Evolutionary conservation across 2,113 vertebrate genomes (phyloP).

Genomic region (Willisornis vidua): DNA sequence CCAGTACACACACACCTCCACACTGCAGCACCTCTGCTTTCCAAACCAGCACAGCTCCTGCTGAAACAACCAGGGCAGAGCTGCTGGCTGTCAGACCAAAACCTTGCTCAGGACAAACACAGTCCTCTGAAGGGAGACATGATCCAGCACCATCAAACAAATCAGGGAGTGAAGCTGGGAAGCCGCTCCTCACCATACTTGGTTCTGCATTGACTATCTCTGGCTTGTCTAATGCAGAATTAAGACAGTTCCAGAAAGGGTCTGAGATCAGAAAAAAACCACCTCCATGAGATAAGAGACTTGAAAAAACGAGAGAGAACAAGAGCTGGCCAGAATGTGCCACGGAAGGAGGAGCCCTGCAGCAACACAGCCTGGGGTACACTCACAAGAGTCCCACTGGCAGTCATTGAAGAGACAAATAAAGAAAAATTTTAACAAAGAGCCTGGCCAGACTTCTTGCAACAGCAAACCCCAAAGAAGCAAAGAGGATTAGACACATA

Average conservation of each 20-base stretch:
- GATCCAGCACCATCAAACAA: neutral
- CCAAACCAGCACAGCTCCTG: neutral
- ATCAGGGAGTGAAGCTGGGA: neutral
- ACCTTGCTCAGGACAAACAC: neutral
- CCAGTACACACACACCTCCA: neutral
- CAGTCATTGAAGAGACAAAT: neutral
- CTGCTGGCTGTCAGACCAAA: neutral
- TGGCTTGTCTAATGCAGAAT: neutral
- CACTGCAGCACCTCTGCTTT: neutral
- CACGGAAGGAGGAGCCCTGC: neutral
- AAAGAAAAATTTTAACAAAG: neutral
- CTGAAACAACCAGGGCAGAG: neutral
- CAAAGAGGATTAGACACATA: slow-evolving; percentile 14
- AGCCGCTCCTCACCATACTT: neutral
- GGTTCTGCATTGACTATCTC: neutral
- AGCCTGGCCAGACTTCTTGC: neutral
- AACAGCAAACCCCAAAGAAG: neutral
- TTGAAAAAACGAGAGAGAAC: neutral
- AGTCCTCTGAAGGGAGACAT: accelerated
- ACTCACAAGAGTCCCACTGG: neutral
- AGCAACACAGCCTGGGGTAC: neutral
- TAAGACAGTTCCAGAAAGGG: neutral
- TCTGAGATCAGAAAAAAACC: neutral
- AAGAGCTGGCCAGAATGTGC: accelerated
- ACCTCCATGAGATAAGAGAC: neutral